phyloP scores from a whole-genome alignment of 1,140 invertebrate species.

The Drosophila bifasciata region DNA sequence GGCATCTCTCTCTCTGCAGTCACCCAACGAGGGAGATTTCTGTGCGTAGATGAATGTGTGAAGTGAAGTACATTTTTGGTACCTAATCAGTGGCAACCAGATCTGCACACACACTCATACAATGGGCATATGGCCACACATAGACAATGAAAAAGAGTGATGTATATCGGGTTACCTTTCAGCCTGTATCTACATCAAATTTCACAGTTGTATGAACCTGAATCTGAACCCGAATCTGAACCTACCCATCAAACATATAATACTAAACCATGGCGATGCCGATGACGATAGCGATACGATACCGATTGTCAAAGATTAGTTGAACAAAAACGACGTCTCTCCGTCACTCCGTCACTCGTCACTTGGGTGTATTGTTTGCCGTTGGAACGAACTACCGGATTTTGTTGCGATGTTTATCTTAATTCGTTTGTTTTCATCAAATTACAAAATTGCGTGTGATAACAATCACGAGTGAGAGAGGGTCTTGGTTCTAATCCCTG shows the following conservation, averaged over 20 bases:
- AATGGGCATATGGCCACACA: slow-evolving; percentile 39
- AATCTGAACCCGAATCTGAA: neutral
- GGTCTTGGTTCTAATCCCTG: slow-evolving; percentile 62
- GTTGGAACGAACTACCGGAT: slow-evolving; percentile 59
- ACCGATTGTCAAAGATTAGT: slow-evolving; percentile 43
- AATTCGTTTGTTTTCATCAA: slow-evolving; percentile 83
- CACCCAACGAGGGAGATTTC: neutral
- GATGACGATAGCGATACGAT: slow-evolving; percentile 36
- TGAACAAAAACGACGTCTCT: too few species aligned
- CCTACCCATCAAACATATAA: slow-evolving; percentile 20
- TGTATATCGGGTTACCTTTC: slow-evolving; percentile 62
- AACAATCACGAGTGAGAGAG: slow-evolving; percentile 65
- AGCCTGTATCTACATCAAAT: slow-evolving; percentile 40
- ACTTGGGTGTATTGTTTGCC: slow-evolving; percentile 47
- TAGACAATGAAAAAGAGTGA: slow-evolving; percentile 11
- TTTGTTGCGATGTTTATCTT: slow-evolving; percentile 72
- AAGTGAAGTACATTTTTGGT: neutral
- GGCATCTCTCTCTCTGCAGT: neutral
- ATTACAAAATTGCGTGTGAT: slow-evolving; percentile 83
- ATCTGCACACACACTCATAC: slow-evolving; percentile 21
- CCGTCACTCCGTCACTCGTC: slow-evolving; percentile 26
- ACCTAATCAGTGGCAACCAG: slow-evolving; percentile 46
- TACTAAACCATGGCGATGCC: slow-evolving; percentile 23
- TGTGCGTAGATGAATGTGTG: too few species aligned
- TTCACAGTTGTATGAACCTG: slow-evolving; percentile 53